A percentile compares a stretch with the other conserved stretches of the same genome.
phyloP scores from a whole-genome alignment of 2,113 vertebrate species.

The Solenodon paradoxus region DNA sequence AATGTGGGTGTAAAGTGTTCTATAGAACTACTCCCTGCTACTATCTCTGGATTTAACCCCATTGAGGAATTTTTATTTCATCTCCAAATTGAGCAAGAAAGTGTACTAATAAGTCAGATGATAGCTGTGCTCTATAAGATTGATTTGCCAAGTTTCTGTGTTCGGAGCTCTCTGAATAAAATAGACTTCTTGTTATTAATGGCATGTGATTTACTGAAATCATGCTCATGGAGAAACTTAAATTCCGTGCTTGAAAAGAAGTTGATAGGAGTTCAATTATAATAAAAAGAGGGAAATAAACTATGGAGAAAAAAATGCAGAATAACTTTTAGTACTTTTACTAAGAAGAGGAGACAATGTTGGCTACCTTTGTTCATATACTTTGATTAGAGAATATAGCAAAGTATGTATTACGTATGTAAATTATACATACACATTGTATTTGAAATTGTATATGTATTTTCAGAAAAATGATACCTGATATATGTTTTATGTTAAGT shows the following conservation, averaged over 20 bases:
- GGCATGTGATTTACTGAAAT: neutral
- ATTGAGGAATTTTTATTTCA: neutral
- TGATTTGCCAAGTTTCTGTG: neutral
- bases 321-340: neutral
- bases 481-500: neutral
- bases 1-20: neutral
- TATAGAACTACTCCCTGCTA: neutral
- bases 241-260: neutral
- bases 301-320: neutral
- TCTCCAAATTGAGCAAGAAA: neutral
- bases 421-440: neutral
- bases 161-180: neutral
- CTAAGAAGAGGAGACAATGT: neutral
- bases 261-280: neutral
- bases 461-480: neutral
- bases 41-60: neutral
- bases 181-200: neutral
- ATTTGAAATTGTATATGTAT: neutral
- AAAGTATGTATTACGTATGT: neutral
- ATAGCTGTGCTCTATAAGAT: neutral
- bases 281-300: neutral
- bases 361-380: neutral
- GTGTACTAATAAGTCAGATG: neutral
- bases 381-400: neutral
- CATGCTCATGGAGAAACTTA: neutral